Evolutionary conservation across 2,888 invertebrate species (phyloP).

Genomic region (Chrysolina oricalcia): DNA sequence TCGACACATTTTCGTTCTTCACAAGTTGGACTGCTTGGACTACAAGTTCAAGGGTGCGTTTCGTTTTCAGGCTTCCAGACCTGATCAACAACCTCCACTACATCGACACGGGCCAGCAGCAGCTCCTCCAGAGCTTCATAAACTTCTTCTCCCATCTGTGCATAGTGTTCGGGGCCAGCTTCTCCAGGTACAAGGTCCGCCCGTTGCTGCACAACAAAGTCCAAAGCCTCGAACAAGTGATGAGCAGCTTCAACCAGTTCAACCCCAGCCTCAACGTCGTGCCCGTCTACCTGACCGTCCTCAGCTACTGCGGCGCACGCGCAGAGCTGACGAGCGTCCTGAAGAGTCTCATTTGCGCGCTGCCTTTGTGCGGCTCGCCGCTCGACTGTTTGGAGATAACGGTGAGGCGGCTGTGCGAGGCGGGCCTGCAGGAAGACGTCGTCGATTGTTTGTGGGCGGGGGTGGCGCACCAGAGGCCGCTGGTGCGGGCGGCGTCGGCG

Average conservation of each 20-base stretch:
- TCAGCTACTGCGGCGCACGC: conserved; percentile 71
- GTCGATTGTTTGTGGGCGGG: conserved; percentile 79
- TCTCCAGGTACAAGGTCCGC: conserved; percentile 76
- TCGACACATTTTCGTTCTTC: no score
- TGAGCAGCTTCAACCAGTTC: conserved; percentile 75
- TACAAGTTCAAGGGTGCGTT: neutral
- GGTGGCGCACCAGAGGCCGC: conserved; percentile 78
- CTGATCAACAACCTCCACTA: conserved; percentile 75
- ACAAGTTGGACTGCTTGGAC: no score
- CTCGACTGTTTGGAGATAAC: conserved; percentile 69
- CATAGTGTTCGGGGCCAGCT: conserved; percentile 79
- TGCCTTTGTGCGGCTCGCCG: conserved; percentile 74
- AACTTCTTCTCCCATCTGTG: conserved; percentile 76
- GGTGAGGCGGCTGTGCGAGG: conserved; percentile 67
- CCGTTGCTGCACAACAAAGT: conserved; percentile 76
- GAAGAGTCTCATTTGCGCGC: conserved; percentile 74
- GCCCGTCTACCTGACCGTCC: conserved; percentile 77
- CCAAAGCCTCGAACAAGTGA: conserved; percentile 76
- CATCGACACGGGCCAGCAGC: conserved; percentile 74
- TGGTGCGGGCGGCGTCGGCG: conserved; percentile 77
- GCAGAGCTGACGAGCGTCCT: conserved; percentile 74
- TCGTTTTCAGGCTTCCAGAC: conserved; percentile 74
- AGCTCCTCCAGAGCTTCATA: conserved; percentile 73
- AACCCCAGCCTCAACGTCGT: conserved; percentile 76
- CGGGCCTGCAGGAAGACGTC: conserved; percentile 72